phyloP scores from a whole-genome alignment of 2,113 vertebrate species.

The Candoia aspera region DNA sequence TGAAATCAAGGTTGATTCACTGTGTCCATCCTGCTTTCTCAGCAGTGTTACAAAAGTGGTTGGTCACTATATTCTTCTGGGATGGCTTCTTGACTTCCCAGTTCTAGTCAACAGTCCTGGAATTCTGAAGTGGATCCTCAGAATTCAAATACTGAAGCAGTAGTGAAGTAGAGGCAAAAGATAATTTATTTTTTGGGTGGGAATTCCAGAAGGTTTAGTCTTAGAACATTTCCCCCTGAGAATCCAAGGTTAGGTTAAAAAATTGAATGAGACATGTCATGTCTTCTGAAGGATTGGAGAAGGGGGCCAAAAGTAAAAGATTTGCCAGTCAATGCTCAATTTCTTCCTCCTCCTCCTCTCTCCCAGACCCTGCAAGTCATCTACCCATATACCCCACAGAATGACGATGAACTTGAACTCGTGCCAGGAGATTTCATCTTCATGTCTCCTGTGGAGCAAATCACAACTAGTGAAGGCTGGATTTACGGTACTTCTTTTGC shows the following conservation, averaged over 20 bases:
- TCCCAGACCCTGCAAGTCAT: constrained; percentile 92
- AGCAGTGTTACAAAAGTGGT: neutral
- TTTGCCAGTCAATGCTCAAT: neutral
- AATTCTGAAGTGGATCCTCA: neutral
- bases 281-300: neutral
- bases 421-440: constrained; percentile 93
- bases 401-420: constrained; percentile 95
- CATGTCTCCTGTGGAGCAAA: constrained; percentile 92
- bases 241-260: neutral
- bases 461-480: constrained; percentile 94
- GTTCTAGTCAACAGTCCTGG: neutral
- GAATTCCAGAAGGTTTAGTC: neutral
- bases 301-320: neutral
- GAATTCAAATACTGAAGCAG: neutral
- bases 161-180: neutral
- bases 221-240: neutral
- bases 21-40: neutral
- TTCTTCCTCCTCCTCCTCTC: neutral
- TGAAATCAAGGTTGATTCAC: neutral
- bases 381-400: constrained; percentile 95
- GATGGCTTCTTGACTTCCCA: neutral
- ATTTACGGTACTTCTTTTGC: constrained; percentile 89
- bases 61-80: neutral
- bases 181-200: neutral
- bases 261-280: neutral